These are phyloP conservation scores for Patagioenas fasciata DNA, from an alignment of 2,113 vertebrate genomes.

Conservation along the genomic window DNA sequence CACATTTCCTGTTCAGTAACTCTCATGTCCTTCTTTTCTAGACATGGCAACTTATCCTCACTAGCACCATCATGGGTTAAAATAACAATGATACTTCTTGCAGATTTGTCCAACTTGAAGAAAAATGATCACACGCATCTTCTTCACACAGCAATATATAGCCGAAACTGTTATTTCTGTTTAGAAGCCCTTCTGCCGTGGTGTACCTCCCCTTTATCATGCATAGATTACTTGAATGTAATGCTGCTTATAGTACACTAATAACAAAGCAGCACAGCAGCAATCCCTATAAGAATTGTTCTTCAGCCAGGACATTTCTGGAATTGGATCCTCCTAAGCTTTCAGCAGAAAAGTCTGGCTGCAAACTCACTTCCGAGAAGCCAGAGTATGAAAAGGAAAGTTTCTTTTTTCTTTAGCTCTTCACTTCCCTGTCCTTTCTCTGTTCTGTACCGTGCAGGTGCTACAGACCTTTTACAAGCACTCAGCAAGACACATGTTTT, in stretches of 20 bases:
- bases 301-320: neutral
- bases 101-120: neutral
- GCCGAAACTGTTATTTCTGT: neutral
- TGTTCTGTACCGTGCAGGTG: neutral
- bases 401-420: neutral
- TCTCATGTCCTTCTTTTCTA: neutral
- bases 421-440: neutral
- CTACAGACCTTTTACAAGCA: neutral
- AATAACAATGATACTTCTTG: neutral
- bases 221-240: neutral
- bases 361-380: neutral
- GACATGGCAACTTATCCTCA: neutral
- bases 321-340: neutral
- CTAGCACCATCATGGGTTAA: fast-evolving
- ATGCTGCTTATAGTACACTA: neutral
- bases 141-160: neutral
- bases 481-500: neutral
- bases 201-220: neutral
- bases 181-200: neutral
- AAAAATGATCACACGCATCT: neutral
- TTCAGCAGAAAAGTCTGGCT: neutral
- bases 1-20: neutral
- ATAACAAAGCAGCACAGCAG: neutral
- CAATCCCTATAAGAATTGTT: neutral
- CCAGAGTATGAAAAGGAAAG: neutral